These are phyloP conservation scores for Cydia splendana DNA, from an alignment of 1,140 invertebrate genomes.

Conservation along the genomic window DNA sequence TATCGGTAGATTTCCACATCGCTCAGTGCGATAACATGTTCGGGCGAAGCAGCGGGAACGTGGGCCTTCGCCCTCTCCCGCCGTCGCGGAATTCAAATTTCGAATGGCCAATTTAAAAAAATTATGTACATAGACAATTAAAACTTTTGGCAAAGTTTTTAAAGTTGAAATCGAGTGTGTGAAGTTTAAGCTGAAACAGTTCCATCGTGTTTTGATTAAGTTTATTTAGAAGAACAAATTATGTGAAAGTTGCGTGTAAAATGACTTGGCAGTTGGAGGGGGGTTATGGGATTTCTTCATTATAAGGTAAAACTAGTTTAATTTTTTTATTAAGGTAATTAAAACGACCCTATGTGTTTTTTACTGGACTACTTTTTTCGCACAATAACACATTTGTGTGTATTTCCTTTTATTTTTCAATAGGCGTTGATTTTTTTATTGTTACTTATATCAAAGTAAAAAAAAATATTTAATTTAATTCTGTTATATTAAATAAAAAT, in stretches of 20 bases:
- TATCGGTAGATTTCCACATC: constrained; percentile 59
- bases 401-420: too few species aligned
- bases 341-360: neutral
- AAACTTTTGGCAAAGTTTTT: constrained; percentile 21
- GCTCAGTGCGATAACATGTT: constrained; percentile 73
- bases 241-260: constrained; percentile 26
- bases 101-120: constrained; percentile 41
- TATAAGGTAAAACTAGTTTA: neutral
- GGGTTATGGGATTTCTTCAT: constrained; percentile 19
- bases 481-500: neutral
- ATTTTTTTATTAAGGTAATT: neutral
- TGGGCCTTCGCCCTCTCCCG: constrained; percentile 50
- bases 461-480: too few species aligned
- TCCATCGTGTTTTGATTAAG: constrained; percentile 26
- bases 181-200: neutral
- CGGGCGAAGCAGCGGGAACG: constrained; percentile 56
- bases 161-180: constrained; percentile 12
- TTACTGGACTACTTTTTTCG: neutral
- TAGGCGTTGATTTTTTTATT: neutral
- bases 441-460: too few species aligned
- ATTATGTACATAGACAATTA: constrained; percentile 36
- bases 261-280: constrained; percentile 5
- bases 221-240: constrained; percentile 24
- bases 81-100: constrained; percentile 65
- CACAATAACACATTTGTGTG: too few species aligned